Evolutionary conservation across 1,140 invertebrate species (phyloP), one percentile per base, ranked within the genome.

Genomic region (Meloidogyne exigua): DNA sequence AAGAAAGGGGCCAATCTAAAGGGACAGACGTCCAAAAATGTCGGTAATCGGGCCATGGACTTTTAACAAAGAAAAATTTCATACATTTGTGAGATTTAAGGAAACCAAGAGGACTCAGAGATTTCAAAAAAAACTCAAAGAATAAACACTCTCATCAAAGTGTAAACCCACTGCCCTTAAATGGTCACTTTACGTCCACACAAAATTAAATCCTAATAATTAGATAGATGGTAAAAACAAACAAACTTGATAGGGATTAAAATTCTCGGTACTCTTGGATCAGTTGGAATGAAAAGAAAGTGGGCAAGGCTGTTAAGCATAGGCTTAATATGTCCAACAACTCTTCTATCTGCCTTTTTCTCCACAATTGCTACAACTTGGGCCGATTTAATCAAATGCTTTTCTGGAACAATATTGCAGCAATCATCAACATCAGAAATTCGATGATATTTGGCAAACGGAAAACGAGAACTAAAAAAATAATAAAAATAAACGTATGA

Each of bases 181-280:
- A n/a, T n/a, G n/a, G n/a, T n/a, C n/a, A n/a, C n/a, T n/a, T n/a
- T n/a, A n/a, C n/a, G n/a, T n/a, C n/a, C n/a, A n/a, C n/a, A n/a
- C n/a, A n/a, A n/a, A n/a, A n/a, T n/a, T n/a, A 32, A 32, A 32
- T 3, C 28, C 28, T 32, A 32, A 32, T 3, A 32, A 32, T 32
- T 32, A 32, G 7, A 3, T 32, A 32, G 7, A 7, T 2, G 7
- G n/a, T n/a, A 57, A 57, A n/a, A 57, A 21, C 4, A 57, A 57
- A 75, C 18, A 68, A 90, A 89, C 13, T 89, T 88, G 73, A 90
- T 88, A 62, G 91, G 90, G 79, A 95, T 91, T 82, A 90, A 89
- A 70, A 94, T 89, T n/a, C 91, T 87, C 18, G 93, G 93, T 32
- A 94, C 83, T 76, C 92, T 89, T 77, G 89, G 88, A 88, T 95